Percentiles rank a stretch among this genome's conserved stretches.
phyloP scores from a whole-genome alignment of 2,113 vertebrate genomes.

The Rynchops niger region DNA sequence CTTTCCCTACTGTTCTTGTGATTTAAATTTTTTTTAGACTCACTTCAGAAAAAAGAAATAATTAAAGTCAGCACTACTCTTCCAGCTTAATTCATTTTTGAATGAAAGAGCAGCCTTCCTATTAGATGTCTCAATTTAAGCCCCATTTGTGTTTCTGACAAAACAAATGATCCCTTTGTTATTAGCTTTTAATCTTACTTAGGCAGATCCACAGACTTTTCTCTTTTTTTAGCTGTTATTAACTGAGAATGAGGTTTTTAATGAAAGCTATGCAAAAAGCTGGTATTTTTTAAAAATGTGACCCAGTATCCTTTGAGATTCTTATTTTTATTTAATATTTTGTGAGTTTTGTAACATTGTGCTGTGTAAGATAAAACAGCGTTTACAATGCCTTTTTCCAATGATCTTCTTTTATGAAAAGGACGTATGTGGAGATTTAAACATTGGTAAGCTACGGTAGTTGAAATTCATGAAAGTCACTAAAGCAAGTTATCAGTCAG shows the following conservation, averaged over 20 bases:
- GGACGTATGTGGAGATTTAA: not conserved
- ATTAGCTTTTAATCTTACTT: not conserved
- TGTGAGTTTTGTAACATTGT: not conserved
- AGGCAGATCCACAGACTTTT: not conserved
- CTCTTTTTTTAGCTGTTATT: not conserved
- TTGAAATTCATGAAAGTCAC: not conserved
- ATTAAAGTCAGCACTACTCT: not conserved
- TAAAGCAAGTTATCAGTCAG: not conserved
- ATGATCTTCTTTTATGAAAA: not conserved
- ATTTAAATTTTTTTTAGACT: not conserved
- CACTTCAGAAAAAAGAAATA: not conserved
- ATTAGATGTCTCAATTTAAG: not conserved
- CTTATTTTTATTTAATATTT: not conserved
- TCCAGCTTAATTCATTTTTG: not conserved
- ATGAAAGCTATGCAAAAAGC: not conserved
- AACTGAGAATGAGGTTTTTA: not conserved
- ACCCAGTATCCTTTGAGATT: not conserved
- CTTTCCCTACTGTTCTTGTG: not conserved
- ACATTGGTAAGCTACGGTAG: not conserved
- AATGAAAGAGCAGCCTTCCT: not conserved
- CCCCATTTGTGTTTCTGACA: not conserved
- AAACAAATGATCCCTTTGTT: not conserved
- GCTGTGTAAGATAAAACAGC: not conserved
- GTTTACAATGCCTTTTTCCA: not conserved
- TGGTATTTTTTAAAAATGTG: not conserved